Conservation (phyloP, 2,113 vertebrate genomes). For the Eira barbara region DNA sequence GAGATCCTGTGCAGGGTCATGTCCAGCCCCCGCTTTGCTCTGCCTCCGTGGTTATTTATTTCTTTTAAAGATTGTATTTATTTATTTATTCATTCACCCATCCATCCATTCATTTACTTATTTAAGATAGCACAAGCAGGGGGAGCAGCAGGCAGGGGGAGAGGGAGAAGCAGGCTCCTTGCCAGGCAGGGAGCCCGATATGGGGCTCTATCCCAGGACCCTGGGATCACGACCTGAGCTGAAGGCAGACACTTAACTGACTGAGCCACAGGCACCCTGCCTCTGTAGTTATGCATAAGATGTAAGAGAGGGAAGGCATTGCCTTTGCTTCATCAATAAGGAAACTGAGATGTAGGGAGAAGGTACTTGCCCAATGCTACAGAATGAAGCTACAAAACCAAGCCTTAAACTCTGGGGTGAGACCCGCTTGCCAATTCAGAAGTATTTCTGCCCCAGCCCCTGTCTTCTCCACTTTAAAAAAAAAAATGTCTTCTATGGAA, state of each 20-base stretch:
- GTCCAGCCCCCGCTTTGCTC: fast-evolving
- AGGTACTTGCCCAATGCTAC: not conserved
- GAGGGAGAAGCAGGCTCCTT: not conserved
- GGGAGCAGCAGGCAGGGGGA: not conserved
- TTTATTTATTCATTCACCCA: too few species aligned
- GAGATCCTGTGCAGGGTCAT: not conserved
- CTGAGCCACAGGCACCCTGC: not conserved
- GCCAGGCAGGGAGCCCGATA: too few species aligned
- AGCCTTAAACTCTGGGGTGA: fast-evolving
- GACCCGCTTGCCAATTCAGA: not conserved
- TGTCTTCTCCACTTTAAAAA: not conserved
- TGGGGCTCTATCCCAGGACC: not conserved
- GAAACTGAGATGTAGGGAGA: not conserved
- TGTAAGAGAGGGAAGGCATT: too few species aligned
- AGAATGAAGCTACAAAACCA: not conserved
- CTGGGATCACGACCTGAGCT: not conserved
- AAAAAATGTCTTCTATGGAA: not conserved
- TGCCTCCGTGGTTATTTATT: not conserved
- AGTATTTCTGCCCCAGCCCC: not conserved
- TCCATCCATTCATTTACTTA: too few species aligned
- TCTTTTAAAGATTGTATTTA: not conserved
- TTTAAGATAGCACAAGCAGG: not conserved
- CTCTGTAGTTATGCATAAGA: not conserved
- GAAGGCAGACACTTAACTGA: not conserved
- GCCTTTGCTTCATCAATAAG: not conserved